These are phyloP conservation scores for Hypsopygia costalis DNA, from an alignment of 2,888 invertebrate genomes.

Conservation along the genomic window DNA sequence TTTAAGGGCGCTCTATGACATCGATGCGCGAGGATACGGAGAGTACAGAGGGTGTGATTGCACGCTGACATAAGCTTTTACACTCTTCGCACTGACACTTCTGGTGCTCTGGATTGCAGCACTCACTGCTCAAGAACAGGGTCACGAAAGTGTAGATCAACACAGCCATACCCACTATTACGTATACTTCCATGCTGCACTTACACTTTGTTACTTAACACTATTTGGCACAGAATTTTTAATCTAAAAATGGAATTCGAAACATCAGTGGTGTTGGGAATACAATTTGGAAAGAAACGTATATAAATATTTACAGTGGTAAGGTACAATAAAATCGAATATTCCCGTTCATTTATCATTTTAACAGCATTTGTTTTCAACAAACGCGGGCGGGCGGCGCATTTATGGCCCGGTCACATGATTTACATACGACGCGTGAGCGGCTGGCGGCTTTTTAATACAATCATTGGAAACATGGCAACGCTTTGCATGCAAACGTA, in stretches of 20 bases:
- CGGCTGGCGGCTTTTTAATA: constrained; percentile 29
- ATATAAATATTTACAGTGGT: background rate
- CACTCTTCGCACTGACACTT: constrained; percentile 69
- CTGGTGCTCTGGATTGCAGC: constrained; percentile 49
- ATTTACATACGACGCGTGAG: constrained; percentile 47
- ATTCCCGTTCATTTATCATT: constrained; percentile 42
- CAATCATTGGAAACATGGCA: constrained; percentile 44
- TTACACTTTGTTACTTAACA: constrained; percentile 25
- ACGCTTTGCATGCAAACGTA: constrained; percentile 47
- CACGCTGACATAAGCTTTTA: constrained; percentile 39
- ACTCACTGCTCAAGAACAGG: constrained; percentile 51
- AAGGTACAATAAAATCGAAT: constrained; percentile 29
- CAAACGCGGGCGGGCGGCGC: constrained; percentile 18
- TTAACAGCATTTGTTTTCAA: constrained; percentile 39
- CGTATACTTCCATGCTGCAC: constrained; percentile 63
- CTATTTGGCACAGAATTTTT: constrained; percentile 26
- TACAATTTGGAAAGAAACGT: constrained; percentile 10
- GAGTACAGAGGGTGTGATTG: constrained; percentile 33
- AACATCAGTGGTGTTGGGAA: constrained; percentile 31
- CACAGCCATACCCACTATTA: constrained; percentile 63
- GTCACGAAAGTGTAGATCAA: constrained; percentile 57
- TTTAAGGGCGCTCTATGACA: constrained; percentile 33
- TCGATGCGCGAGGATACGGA: constrained; percentile 60
- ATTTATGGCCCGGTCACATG: constrained; percentile 26
- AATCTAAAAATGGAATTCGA: constrained; percentile 4